These are phyloP conservation scores for Athalia circularis DNA, from an alignment of 2,888 invertebrate species.

Conservation along the genomic window DNA sequence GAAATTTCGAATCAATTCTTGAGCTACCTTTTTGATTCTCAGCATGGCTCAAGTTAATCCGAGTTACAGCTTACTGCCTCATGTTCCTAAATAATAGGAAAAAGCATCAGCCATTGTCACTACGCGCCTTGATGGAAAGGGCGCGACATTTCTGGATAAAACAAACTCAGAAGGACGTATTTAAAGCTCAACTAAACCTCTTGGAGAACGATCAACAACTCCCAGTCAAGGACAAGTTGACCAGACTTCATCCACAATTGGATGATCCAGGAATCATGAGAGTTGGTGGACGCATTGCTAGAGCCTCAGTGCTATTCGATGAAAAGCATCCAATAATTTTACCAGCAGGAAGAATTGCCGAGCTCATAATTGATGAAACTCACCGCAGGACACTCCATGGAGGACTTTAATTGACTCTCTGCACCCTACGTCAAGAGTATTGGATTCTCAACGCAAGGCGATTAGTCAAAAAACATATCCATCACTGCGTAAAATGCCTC, in stretches of 20 bases:
- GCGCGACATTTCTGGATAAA: slow-evolving; percentile 1
- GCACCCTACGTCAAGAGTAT: slow-evolving; percentile 7
- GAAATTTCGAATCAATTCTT: slow-evolving; percentile 13
- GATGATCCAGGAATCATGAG: background rate
- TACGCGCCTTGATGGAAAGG: background rate
- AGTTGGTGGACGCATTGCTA: slow-evolving; percentile 35
- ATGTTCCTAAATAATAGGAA: background rate
- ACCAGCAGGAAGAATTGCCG: too few species aligned
- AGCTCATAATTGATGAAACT: too few species aligned
- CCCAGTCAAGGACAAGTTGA: background rate
- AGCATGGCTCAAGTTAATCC: background rate
- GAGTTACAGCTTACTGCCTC: background rate
- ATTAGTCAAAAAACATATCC: slow-evolving; percentile 1
- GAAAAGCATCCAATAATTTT: too few species aligned
- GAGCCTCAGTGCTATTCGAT: too few species aligned
- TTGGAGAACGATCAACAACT: slow-evolving; percentile 5
- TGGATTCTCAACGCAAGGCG: slow-evolving; percentile 30
- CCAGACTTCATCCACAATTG: background rate
- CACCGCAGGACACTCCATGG: slow-evolving; percentile 37
- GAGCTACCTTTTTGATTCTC: too few species aligned
- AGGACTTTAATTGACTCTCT: slow-evolving; percentile 12
- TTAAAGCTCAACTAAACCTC: slow-evolving; percentile 26
- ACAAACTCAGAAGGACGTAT: slow-evolving; percentile 24
- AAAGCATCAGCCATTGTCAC: background rate
- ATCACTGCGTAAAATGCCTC: slow-evolving; percentile 24